phyloP scores from a whole-genome alignment of 2,888 invertebrate genomes.

The Macaria liturata region DNA sequence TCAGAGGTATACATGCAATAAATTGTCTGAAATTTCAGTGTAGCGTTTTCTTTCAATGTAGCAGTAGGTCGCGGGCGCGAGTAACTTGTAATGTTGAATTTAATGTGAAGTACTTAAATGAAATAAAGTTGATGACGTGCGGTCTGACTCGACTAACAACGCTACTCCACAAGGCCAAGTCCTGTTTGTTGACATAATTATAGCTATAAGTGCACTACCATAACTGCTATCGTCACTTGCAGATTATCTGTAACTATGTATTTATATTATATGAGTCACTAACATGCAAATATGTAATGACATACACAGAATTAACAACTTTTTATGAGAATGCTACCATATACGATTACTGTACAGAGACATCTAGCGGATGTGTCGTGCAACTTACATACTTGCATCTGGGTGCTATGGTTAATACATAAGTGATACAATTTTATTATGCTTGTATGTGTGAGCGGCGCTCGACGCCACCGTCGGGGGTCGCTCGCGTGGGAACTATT shows the following conservation, averaged over 20 bases:
- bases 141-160: conserved; percentile 80
- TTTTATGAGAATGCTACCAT: conserved; percentile 72
- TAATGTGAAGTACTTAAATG: conserved; percentile 57
- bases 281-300: conserved; percentile 83
- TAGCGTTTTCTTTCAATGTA: conserved; percentile 70
- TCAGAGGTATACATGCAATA: conserved; percentile 79
- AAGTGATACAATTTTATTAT: conserved; percentile 76
- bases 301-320: conserved; percentile 74
- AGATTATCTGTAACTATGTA: conserved; percentile 81
- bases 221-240: conserved; percentile 80
- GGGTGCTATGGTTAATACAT: conserved; percentile 83
- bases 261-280: conserved; percentile 83
- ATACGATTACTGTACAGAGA: conserved; percentile 53
- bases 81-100: conserved; percentile 44
- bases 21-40: conserved; percentile 76
- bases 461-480: conserved; percentile 55
- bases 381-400: conserved; percentile 83
- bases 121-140: conserved; percentile 81
- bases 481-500: conserved; percentile 80
- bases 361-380: conserved; percentile 65
- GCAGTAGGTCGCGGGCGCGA: conserved; percentile 54
- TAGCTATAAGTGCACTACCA: conserved; percentile 78
- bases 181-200: conserved; percentile 77
- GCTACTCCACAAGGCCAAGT: conserved; percentile 84
- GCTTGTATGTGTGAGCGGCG: conserved; percentile 76